Evolutionary conservation across 1,140 invertebrate species (phyloP).

Genomic region (Wasmannia auropunctata): DNA sequence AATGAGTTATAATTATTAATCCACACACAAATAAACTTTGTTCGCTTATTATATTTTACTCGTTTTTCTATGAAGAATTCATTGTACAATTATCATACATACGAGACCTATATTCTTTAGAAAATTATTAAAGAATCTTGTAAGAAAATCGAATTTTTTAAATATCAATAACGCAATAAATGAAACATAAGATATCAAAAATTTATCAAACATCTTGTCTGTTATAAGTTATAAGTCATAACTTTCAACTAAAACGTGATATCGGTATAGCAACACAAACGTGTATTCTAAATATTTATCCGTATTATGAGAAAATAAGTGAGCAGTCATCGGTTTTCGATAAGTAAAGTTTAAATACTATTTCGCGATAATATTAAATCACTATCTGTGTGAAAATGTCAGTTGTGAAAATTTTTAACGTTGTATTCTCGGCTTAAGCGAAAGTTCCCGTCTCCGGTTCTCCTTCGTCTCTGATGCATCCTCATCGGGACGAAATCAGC

Average conservation of each 20-base stretch:
- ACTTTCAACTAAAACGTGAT: neutral
- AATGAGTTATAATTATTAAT: neutral
- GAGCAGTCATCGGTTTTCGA: neutral
- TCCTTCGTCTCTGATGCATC: slow-evolving; percentile 6
- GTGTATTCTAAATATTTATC: neutral
- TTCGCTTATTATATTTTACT: neutral
- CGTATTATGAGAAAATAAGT: neutral
- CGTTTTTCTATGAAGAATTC: neutral
- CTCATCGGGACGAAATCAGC: slow-evolving; percentile 11
- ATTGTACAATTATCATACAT: neutral
- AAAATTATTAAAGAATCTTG: neutral
- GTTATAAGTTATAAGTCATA: neutral
- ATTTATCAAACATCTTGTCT: neutral
- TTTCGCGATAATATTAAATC: neutral
- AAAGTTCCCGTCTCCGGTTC: slow-evolving; percentile 3
- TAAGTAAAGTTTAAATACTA: neutral
- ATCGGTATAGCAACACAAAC: neutral
- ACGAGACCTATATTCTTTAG: neutral
- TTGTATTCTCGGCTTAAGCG: neutral
- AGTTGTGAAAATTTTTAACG: neutral
- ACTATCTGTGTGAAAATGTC: neutral
- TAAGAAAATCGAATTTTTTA: neutral
- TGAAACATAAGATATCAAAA: neutral
- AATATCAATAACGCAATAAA: neutral
- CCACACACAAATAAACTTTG: neutral